Conservation (phyloP, 2,113 vertebrate species). For the Ptychochromis oligacanthus region DNA sequence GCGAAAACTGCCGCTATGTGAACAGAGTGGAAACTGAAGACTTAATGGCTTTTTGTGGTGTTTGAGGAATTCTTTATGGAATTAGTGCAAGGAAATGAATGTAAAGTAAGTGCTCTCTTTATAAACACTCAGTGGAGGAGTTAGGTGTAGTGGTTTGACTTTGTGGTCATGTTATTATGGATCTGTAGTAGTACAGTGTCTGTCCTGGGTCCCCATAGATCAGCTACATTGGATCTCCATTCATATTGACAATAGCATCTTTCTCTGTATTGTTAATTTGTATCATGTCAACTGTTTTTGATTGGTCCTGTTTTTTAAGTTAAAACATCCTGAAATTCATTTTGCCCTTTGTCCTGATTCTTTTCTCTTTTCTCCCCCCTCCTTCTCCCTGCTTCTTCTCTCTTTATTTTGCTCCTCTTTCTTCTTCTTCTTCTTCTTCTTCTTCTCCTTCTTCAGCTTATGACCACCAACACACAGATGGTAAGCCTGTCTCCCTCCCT, state of each 20-base stretch:
- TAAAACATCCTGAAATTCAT: conserved; percentile 79
- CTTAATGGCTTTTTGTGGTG: background rate
- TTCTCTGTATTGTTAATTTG: conserved; percentile 85
- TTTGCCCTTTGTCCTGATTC: conserved; percentile 81
- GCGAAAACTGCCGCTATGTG: background rate
- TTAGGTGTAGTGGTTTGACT: conserved; percentile 17
- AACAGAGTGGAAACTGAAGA: background rate
- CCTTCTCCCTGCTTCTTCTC: conserved; percentile 74
- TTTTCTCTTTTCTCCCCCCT: conserved; percentile 73
- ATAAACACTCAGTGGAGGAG: conserved; percentile 43
- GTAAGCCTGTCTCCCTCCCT: conserved; percentile 90
- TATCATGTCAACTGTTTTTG: conserved; percentile 83
- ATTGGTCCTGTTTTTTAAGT: conserved; percentile 81
- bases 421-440: conserved; percentile 70
- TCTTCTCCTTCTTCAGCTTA: conserved; percentile 89
- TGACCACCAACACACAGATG: conserved; percentile 97
- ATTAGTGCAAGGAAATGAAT: conserved; percentile 30
- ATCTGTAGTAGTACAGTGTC: conserved; percentile 39
- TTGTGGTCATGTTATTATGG: conserved; percentile 19
- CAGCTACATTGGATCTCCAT: conserved; percentile 75
- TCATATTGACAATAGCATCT: conserved; percentile 78
- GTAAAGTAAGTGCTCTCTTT: conserved; percentile 3
- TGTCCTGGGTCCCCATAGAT: conserved; percentile 41
- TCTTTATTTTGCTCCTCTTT: conserved; percentile 85
- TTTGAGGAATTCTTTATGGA: conserved; percentile 5